Evolutionary conservation across 2,888 invertebrate species (phyloP).

Genomic region (Adelognathus sp.): DNA sequence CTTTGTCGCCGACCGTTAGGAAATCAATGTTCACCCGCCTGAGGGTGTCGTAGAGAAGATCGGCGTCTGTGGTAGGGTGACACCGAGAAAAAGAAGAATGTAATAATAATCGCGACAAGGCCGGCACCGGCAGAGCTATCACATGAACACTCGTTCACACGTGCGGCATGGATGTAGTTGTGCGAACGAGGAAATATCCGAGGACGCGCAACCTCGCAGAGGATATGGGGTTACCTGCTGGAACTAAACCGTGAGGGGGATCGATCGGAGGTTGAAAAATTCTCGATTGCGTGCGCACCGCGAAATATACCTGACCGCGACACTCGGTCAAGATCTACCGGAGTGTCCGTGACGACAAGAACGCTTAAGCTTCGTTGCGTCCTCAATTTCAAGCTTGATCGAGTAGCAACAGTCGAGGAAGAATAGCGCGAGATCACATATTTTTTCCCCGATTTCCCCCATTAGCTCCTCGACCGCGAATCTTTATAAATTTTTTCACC

Average conservation of each 20-base stretch:
- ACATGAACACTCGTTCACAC: background rate
- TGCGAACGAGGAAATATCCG: background rate
- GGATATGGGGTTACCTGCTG: background rate
- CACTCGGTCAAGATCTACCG: constrained; percentile 22
- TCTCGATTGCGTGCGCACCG: constrained; percentile 48
- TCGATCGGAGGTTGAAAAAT: constrained; percentile 48
- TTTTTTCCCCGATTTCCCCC: background rate
- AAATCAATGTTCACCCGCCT: constrained; percentile 86
- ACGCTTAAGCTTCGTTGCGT: background rate
- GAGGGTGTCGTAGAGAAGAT: constrained; percentile 87
- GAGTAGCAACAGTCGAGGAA: constrained; percentile 13
- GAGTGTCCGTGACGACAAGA: background rate
- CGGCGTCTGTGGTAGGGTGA: constrained; percentile 84
- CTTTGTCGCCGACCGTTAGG: constrained; percentile 87
- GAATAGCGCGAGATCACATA: background rate
- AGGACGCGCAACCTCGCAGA: background rate
- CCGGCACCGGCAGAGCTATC: background rate
- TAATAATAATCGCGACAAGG: constrained; percentile 10
- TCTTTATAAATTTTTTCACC: constrained; percentile 7
- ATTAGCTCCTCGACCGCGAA: background rate
- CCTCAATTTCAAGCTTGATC: constrained; percentile 35
- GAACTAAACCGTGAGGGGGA: constrained; percentile 15
- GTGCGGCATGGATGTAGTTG: background rate
- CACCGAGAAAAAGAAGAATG: background rate
- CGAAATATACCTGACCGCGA: constrained; percentile 21